These are phyloP conservation scores for Lepisosteus osseus DNA, from an alignment of 2,113 vertebrate genomes.

Conservation along the genomic window DNA sequence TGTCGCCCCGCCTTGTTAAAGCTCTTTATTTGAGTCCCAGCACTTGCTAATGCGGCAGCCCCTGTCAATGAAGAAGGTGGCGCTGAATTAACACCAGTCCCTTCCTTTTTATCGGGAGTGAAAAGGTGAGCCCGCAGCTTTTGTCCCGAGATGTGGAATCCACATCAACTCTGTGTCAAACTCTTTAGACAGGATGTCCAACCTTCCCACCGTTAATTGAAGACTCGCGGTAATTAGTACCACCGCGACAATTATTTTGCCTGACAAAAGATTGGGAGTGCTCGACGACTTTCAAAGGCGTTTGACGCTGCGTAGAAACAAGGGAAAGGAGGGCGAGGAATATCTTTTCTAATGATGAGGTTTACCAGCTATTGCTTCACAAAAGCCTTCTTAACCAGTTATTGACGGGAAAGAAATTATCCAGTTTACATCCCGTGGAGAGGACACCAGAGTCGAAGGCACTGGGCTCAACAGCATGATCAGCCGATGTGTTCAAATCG, in stretches of 20 bases:
- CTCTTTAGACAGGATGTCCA: constrained; percentile 36
- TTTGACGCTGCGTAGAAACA: background rate
- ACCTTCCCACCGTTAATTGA: constrained; percentile 28
- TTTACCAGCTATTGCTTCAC: no score
- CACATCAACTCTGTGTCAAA: constrained; percentile 38
- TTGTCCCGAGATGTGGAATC: constrained; percentile 45
- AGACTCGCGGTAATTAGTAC: constrained; percentile 17
- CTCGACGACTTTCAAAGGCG: background rate
- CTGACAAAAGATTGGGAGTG: background rate
- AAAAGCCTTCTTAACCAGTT: no score
- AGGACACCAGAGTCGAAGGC: no score
- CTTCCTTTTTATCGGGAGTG: no score
- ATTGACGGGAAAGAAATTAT: no score
- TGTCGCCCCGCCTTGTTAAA: constrained; percentile 25
- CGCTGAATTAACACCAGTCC: constrained; percentile 39
- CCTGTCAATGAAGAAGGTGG: constrained; percentile 38
- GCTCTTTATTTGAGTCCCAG: constrained; percentile 44
- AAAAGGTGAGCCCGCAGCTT: constrained; percentile 19
- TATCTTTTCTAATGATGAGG: no score
- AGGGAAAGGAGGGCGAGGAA: no score
- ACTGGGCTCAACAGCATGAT: no score
- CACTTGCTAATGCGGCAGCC: constrained; percentile 47
- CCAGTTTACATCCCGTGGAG: no score
- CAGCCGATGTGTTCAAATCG: no score
- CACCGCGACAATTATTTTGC: constrained; percentile 18